These are phyloP conservation scores for Lophotriccus pileatus DNA, from an alignment of 2,797 vertebrate species.

Conservation along the genomic window DNA sequence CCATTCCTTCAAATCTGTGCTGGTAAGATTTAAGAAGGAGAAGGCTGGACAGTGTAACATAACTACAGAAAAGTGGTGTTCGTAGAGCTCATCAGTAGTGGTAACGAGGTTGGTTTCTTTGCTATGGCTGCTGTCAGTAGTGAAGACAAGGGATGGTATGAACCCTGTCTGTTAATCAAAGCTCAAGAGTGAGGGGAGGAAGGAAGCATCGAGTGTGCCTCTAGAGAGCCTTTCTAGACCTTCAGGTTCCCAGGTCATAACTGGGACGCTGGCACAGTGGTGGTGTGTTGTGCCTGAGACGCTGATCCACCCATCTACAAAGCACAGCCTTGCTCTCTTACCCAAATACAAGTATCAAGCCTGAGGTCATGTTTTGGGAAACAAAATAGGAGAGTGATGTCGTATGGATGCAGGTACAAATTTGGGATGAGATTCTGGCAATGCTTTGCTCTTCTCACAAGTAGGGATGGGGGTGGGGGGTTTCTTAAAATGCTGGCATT, in stretches of 20 bases:
- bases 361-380: neutral
- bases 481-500: neutral
- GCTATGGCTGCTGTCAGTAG: neutral
- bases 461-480: too few relatives aligned
- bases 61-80: neutral
- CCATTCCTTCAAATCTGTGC: neutral
- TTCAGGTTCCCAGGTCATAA: neutral
- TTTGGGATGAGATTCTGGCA: neutral
- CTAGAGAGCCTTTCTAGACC: neutral
- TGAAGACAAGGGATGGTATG: neutral
- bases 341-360: neutral
- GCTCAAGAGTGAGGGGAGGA: neutral
- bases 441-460: neutral
- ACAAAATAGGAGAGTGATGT: neutral
- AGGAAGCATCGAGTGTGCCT: neutral
- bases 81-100: neutral
- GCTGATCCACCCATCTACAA: neutral
- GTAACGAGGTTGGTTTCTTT: neutral
- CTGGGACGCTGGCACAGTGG: rapidly evolving
- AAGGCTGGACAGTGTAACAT: neutral
- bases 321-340: neutral
- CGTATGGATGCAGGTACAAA: neutral
- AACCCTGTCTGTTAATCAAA: neutral
- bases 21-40: neutral
- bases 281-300: neutral